Evolutionary conservation across 2,113 vertebrate genomes (phyloP), one percentile per base, ranked within the genome.

Genomic region (Origma solitaria): DNA sequence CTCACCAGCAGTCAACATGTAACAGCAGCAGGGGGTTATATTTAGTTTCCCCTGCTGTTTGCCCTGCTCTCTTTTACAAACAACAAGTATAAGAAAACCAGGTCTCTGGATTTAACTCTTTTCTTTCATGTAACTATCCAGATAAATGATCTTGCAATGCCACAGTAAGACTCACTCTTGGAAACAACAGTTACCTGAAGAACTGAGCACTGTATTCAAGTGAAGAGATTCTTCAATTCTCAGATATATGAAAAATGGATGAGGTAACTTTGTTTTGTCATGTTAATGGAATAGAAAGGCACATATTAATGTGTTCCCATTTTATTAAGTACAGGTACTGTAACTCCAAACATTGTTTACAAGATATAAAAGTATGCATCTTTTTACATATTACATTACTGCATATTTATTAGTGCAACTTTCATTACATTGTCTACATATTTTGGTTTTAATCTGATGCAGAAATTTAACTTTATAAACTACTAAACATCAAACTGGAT

Each of bases 11-110:
- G 78, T 28, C 1, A 1, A 68, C 85, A 42, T 2, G 23, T 30
- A 93, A 69, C 80, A 78, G 76, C 90, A 96, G 37, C 4, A 81
- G 16, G 61, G 50, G 49, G 80, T 77, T 95, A 83, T 93, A 92
- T 93, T 95, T 93, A 92, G 94, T 66, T 95, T 94, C 72, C 25
- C 68, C 88, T 95, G 82, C 94, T 95, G 85, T 87, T 94, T 91
- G 87, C 78, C 50, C 57, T 54, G 66, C 38, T 86, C 90, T 83
- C 68, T 94, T 78, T 92, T 50, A 92, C 69, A 96, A 88, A 82
- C 68, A 83, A 89, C 19, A 53, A 56, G 25, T 6, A 1, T 30
- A 91, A 80, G 66, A 72, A 94, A 96, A 91, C 44, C 84, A 85
- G 61, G 53, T 88, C 86, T 93, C 75, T 73, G 47, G n/a, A 66